A percentile compares a stretch with the other conserved stretches of the same genome.
Evolutionary conservation across 2,797 vertebrate species (phyloP).

Genomic region (Epinephelus malabaricus): DNA sequence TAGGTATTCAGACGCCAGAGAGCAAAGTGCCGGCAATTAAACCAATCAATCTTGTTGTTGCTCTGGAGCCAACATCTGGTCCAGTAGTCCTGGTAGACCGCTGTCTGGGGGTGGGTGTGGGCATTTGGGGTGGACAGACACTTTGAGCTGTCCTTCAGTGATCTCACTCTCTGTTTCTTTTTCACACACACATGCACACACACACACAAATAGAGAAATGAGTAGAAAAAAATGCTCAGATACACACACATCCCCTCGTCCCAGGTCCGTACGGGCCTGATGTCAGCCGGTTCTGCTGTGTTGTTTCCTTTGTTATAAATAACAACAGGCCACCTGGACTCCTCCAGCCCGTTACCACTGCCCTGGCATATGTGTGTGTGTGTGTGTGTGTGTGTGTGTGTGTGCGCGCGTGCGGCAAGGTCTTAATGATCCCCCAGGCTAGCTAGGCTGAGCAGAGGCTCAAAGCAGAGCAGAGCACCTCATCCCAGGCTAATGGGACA

Average conservation of each 20-base stretch:
- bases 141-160: slow-evolving; percentile 96
- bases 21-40: slow-evolving; percentile 97
- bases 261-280: slow-evolving; percentile 90
- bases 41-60: slow-evolving; percentile 97
- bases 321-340: slow-evolving; percentile 93
- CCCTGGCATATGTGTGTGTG: slow-evolving; percentile 34
- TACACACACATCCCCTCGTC: slow-evolving; percentile 47
- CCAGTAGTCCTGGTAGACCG: slow-evolving; percentile 93
- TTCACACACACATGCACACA: slow-evolving; percentile 20
- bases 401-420: slow-evolving; percentile 50
- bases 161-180: slow-evolving; percentile 76
- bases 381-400: slow-evolving; percentile 25
- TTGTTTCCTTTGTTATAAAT: slow-evolving; percentile 98
- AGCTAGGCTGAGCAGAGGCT: slow-evolving; percentile 72
- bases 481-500: slow-evolving; percentile 87
- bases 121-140: slow-evolving; percentile 77
- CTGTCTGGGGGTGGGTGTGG: slow-evolving; percentile 75
- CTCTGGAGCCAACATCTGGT: slow-evolving; percentile 97
- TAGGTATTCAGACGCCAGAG: slow-evolving; percentile 94
- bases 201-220: slow-evolving; percentile 40
- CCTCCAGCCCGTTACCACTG: slow-evolving; percentile 71
- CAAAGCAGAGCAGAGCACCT: slow-evolving; percentile 81
- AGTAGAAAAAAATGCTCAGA: slow-evolving; percentile 32
- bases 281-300: slow-evolving; percentile 92
- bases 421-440: slow-evolving; percentile 88